phyloP scores from a whole-genome alignment of 1,140 invertebrate species.

The Ephestia elutella region DNA sequence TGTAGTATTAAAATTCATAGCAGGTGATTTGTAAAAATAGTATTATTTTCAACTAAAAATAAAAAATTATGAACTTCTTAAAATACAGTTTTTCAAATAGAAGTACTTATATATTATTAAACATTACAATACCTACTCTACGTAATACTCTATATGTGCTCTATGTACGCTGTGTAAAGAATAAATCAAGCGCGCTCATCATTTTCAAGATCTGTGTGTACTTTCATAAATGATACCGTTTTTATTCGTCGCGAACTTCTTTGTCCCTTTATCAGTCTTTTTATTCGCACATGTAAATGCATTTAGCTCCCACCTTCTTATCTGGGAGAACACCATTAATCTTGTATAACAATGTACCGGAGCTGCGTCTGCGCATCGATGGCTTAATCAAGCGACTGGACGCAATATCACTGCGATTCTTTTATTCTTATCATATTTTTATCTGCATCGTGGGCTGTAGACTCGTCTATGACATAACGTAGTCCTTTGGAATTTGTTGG shows the following conservation, averaged over 20 bases:
- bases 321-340: conserved; percentile 66
- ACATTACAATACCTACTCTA: no score
- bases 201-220: conserved; percentile 25
- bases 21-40: no score
- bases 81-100: no score
- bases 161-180: no score
- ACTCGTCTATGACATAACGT: background rate
- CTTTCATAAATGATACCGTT: conserved; percentile 38
- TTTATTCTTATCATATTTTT: conserved; percentile 40
- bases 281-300: conserved; percentile 72
- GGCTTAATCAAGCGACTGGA: conserved; percentile 56
- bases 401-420: conserved; percentile 43
- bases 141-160: no score
- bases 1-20: no score
- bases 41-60: no score
- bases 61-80: no score
- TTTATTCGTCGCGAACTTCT: conserved; percentile 52
- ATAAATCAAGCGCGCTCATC: background rate
- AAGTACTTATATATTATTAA: no score
- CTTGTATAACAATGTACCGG: conserved; percentile 68
- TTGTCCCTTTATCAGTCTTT: conserved; percentile 62
- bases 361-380: conserved; percentile 47
- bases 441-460: conserved; percentile 14
- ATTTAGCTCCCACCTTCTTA: conserved; percentile 69
- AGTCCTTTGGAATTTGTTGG: background rate